Percentiles rank a stretch among this genome's conserved stretches.
Conservation (phyloP, 2,113 vertebrate species). For the Andinoacara biseriatus region DNA sequence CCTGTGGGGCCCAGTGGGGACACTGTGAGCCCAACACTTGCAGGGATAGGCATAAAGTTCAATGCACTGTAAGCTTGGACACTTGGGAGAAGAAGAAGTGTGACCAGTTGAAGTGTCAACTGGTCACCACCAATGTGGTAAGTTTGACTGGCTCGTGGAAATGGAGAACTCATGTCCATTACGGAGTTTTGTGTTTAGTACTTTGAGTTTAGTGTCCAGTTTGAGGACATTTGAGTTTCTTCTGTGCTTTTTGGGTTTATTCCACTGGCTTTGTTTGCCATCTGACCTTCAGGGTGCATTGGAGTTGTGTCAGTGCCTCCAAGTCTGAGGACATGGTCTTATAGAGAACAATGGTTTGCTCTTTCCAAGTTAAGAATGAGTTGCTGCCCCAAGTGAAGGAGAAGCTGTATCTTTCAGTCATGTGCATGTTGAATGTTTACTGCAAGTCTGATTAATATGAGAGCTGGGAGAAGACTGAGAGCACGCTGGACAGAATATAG, state of each 20-base stretch:
- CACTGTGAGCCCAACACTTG: not conserved
- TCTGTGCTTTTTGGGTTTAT: not conserved
- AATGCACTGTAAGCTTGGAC: not conserved
- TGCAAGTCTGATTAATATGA: not conserved
- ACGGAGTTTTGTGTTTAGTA: not conserved
- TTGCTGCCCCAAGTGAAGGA: not conserved
- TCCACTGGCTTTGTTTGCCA: not conserved
- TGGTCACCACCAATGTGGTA: not conserved
- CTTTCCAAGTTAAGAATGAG: constrained; percentile 1
- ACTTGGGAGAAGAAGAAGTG: not conserved
- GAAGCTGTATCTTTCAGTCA: not conserved
- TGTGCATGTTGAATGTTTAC: not conserved
- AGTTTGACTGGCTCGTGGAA: not conserved
- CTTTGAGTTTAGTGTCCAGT: not conserved
- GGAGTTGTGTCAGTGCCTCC: not conserved
- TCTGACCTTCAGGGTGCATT: not conserved
- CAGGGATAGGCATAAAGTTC: not conserved
- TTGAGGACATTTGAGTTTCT: not conserved
- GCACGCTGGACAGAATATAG: not conserved
- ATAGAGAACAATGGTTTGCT: not conserved
- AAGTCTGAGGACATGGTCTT: not conserved
- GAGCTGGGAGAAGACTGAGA: not conserved
- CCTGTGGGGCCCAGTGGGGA: not conserved
- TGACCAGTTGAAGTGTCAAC: not conserved
- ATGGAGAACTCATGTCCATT: not conserved